phyloP scores from a whole-genome alignment of 2,113 vertebrate genomes.

The Dicerorhinus sumatrensis region DNA sequence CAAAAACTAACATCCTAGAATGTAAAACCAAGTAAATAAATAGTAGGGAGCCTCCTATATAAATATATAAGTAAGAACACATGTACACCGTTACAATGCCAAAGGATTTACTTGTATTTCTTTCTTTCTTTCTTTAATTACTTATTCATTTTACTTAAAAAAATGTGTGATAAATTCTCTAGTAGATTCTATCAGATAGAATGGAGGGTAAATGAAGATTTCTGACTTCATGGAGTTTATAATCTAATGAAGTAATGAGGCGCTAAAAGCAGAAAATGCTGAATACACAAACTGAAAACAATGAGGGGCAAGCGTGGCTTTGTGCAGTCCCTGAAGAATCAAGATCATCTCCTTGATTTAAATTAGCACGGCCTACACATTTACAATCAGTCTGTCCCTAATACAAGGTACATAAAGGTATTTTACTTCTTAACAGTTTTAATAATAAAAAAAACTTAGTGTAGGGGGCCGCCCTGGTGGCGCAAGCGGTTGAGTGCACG shows the following conservation, averaged over 20 bases:
- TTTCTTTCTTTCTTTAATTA: background rate
- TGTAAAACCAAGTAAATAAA: background rate
- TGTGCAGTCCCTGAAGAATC: background rate
- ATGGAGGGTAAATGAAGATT: background rate
- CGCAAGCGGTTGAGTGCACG: no score
- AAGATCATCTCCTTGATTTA: background rate
- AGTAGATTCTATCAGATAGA: background rate
- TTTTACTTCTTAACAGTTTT: background rate
- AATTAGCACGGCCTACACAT: background rate
- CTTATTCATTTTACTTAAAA: background rate
- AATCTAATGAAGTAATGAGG: background rate
- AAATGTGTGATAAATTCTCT: background rate
- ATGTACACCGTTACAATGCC: background rate
- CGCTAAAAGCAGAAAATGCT: background rate
- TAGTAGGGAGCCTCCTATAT: background rate
- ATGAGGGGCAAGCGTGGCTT: background rate
- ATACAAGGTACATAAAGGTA: background rate
- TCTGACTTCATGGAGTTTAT: background rate
- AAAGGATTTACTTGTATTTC: background rate
- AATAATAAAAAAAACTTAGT: background rate
- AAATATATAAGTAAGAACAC: background rate
- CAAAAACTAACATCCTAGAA: background rate
- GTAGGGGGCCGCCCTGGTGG: no score
- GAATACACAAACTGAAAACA: background rate
- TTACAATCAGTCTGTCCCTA: background rate